Conservation (phyloP, 2,113 vertebrate species). For the Conger conger region DNA sequence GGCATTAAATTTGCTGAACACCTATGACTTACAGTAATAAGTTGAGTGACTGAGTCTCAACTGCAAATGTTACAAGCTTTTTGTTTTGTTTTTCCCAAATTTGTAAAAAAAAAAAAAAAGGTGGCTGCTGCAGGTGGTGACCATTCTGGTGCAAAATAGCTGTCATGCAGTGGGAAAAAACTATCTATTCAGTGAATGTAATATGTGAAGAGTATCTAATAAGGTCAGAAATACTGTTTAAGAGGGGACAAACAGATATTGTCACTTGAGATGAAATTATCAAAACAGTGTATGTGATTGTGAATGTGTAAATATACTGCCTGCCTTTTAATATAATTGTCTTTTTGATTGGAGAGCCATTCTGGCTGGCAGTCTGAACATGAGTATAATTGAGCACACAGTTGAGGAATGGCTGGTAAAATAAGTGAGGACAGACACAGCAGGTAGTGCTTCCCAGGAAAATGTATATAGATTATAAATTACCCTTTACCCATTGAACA, state of each 20-base stretch:
- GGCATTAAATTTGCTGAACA: neutral
- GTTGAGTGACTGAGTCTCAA: neutral
- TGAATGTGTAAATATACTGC: constrained; percentile 35
- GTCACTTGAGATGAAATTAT: neutral
- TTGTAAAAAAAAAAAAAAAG: neutral
- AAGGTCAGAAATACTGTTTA: neutral
- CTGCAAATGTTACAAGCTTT: neutral
- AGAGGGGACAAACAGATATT: neutral
- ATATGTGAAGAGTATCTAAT: neutral
- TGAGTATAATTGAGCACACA: constrained; percentile 28
- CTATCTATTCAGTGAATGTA: neutral
- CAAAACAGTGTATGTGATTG: neutral
- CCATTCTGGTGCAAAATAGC: neutral
- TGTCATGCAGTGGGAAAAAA: neutral
- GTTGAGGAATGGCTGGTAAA: constrained; percentile 36
- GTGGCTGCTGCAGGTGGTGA: neutral
- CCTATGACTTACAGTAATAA: neutral
- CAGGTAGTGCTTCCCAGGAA: constrained; percentile 27
- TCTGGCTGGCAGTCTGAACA: constrained; percentile 10
- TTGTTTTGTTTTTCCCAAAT: neutral
- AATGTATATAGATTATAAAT: neutral
- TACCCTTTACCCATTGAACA: neutral
- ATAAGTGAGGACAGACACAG: constrained; percentile 25
- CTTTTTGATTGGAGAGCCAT: constrained; percentile 37
- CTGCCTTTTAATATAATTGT: constrained; percentile 27